phyloP scores from a whole-genome alignment of 2,888 invertebrate species.

The Sinelater perroti region DNA sequence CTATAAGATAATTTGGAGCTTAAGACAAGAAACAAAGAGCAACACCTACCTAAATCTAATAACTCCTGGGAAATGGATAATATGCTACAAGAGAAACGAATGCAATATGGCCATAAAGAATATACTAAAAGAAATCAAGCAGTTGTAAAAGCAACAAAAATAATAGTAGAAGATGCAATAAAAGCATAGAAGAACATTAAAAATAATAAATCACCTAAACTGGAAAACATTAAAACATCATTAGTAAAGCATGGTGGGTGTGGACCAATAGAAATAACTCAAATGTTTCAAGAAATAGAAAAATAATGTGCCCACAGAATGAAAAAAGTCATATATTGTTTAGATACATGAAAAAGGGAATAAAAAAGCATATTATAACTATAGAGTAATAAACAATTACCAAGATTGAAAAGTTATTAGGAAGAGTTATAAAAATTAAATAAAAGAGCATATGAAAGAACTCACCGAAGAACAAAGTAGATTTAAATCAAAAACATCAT shows the following conservation, averaged over 20 bases:
- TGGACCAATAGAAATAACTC: not conserved
- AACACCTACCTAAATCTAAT: not conserved
- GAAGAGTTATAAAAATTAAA: not conserved
- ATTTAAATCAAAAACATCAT: not conserved
- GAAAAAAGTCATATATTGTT: not conserved
- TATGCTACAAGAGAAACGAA: conserved; percentile 1
- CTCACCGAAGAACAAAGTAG: not conserved
- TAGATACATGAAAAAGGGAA: conserved; percentile 4
- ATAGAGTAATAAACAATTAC: not conserved
- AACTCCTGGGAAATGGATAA: not conserved
- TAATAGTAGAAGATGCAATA: not conserved
- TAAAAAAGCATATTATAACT: not conserved
- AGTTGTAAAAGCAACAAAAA: not conserved
- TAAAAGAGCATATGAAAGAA: not conserved
- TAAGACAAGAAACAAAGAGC: not conserved
- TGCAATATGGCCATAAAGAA: not conserved
- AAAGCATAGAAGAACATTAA: not conserved
- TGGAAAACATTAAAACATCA: conserved; percentile 7
- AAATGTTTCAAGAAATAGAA: conserved; percentile 4
- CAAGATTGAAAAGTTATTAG: not conserved
- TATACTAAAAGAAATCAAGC: not conserved
- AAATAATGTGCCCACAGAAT: too few species aligned
- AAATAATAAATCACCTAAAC: conserved; percentile 6
- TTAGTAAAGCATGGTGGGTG: not conserved
- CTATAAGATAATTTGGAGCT: not conserved